A percentile compares a stretch with the other conserved stretches of the same genome.
phyloP scores from a whole-genome alignment of 2,797 vertebrate genomes.

The Hemitrygon akajei region DNA sequence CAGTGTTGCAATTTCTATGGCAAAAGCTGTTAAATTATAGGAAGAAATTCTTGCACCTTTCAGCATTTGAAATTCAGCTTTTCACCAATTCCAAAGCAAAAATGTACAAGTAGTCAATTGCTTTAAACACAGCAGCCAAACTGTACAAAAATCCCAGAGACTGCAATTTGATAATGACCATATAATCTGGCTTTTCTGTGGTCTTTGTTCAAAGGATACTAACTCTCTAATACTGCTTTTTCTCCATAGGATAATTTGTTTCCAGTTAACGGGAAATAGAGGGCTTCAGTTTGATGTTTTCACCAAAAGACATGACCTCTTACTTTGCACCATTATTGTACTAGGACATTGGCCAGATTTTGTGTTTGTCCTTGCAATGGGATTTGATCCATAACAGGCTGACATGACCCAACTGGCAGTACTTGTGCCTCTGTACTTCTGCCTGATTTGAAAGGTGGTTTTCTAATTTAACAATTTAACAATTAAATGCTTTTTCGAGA shows the following conservation, averaged over 20 bases:
- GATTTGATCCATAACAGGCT: neutral
- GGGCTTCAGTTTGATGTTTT: neutral
- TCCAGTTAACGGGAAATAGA: neutral
- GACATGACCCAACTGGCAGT: neutral
- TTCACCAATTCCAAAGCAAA: neutral
- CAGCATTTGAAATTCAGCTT: neutral
- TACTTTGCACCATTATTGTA: neutral
- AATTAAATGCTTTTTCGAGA: neutral
- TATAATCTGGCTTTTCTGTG: neutral
- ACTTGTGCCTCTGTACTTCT: no score
- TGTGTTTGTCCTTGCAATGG: neutral
- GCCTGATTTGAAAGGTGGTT: neutral
- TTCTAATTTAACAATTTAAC: neutral
- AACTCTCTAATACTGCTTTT: neutral
- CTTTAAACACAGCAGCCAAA: neutral
- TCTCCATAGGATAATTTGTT: neutral
- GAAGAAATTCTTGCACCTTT: neutral
- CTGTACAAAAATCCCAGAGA: neutral
- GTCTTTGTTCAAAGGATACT: neutral
- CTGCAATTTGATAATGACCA: neutral
- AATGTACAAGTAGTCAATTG: neutral
- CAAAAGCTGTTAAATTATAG: neutral
- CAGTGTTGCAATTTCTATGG: neutral
- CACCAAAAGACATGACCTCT: neutral
- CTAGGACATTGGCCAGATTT: neutral